A percentile compares a stretch with the other conserved stretches of the same genome.
phyloP scores from a whole-genome alignment of 2,113 vertebrate species.

The Elgaria multicarinata region DNA sequence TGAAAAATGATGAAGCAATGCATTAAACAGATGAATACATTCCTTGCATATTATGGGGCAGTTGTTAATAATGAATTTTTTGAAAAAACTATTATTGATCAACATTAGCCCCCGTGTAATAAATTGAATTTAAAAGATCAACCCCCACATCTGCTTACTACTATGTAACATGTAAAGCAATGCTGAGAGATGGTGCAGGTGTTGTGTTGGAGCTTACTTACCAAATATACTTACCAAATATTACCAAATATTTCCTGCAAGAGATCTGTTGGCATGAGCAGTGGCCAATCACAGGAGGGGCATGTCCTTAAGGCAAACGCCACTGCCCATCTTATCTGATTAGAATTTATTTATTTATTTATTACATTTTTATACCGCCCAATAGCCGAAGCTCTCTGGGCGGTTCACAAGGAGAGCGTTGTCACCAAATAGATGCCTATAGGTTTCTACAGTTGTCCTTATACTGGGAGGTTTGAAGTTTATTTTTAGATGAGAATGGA shows the following conservation, averaged over 20 bases:
- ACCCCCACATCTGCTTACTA: background rate
- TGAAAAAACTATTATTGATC: background rate
- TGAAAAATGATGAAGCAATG: background rate
- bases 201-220: background rate
- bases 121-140: background rate
- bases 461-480: background rate
- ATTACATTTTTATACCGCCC: no score
- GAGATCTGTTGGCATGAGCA: background rate
- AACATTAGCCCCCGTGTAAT: background rate
- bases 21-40: background rate
- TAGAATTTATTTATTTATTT: no score
- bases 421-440: background rate
- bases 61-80: background rate
- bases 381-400: no score
- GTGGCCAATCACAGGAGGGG: background rate
- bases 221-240: background rate
- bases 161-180: background rate
- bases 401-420: background rate
- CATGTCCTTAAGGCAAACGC: background rate
- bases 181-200: background rate
- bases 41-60: background rate
- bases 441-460: background rate
- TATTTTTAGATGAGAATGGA: background rate
- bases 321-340: background rate
- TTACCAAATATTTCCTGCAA: no score